Percentiles rank a stretch among this genome's conserved stretches.
Conservation (phyloP, 2,888 invertebrate species). For the Alcis repandata region DNA sequence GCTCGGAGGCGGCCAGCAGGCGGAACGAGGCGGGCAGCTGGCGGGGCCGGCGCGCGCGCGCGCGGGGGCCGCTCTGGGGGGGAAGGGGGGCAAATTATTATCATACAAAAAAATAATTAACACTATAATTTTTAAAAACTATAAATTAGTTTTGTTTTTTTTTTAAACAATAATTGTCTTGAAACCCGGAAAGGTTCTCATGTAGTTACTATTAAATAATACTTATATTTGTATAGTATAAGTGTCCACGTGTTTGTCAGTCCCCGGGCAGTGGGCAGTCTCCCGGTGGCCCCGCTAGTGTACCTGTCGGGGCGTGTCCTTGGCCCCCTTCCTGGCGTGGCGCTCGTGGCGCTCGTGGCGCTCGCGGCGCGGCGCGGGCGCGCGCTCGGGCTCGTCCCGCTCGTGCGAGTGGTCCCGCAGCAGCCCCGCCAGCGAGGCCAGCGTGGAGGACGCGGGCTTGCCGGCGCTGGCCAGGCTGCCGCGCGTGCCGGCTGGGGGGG, state of each 20-base stretch:
- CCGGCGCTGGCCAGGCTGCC: slow-evolving; percentile 94
- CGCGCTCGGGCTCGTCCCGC: slow-evolving; percentile 52
- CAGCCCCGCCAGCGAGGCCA: slow-evolving; percentile 92
- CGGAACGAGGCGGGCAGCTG: slow-evolving; percentile 73
- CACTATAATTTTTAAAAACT: no score
- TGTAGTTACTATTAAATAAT: no score
- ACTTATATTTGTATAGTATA: no score
- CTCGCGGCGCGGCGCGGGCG: slow-evolving; percentile 16
- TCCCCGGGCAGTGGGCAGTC: no score
- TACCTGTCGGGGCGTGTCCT: slow-evolving; percentile 59
- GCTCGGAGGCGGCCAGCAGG: slow-evolving; percentile 66
- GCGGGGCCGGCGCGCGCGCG: slow-evolving; percentile 78
- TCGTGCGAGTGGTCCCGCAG: slow-evolving; percentile 87
- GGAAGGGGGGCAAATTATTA: no score
- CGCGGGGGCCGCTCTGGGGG: slow-evolving; percentile 44
- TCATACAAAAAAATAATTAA: no score
- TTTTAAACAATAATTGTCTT: no score
- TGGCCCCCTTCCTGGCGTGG: slow-evolving; percentile 57
- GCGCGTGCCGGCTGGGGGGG: slow-evolving; percentile 90
- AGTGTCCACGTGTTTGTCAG: no score
- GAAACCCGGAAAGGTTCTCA: no score
- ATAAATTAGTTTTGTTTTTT: no score
- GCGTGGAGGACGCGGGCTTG: slow-evolving; percentile 94
- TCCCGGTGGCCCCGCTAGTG: no score
- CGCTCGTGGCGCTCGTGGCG: slow-evolving; percentile 33